phyloP scores from a whole-genome alignment of 2,797 vertebrate species.

The Pantherophis alleghaniensis region DNA sequence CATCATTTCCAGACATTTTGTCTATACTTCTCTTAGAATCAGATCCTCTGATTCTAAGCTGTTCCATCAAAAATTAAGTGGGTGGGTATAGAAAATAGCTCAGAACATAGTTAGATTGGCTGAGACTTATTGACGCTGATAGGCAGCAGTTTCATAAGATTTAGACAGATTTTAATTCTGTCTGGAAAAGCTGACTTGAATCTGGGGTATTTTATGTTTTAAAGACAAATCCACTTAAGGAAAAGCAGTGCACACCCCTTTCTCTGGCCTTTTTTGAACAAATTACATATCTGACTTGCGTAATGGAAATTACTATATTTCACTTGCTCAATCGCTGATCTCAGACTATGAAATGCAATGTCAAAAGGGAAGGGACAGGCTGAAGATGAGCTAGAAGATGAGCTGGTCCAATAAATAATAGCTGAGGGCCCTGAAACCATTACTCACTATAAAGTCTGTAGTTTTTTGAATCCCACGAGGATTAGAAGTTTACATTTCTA shows the following conservation, averaged over 20 bases:
- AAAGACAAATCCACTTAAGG: neutral
- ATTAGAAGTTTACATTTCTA: neutral
- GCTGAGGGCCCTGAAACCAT: neutral
- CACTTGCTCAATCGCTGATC: neutral
- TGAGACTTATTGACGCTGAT: neutral
- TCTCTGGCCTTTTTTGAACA: neutral
- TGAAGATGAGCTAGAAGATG: neutral
- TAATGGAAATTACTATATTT: neutral
- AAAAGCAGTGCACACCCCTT: neutral
- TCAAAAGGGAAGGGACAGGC: neutral
- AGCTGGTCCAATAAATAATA: neutral
- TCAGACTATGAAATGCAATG: neutral
- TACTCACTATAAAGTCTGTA: neutral
- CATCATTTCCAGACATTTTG: neutral
- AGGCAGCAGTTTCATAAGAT: neutral
- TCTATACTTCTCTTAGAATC: neutral
- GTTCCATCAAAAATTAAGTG: neutral
- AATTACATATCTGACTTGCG: neutral
- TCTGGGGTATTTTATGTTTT: neutral
- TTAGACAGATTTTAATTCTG: neutral
- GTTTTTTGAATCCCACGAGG: neutral
- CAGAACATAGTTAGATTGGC: neutral
- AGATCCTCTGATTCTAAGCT: neutral
- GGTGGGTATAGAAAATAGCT: neutral
- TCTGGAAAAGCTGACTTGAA: neutral